These are phyloP conservation scores for Toxotes jaculatrix DNA, from an alignment of 2,113 vertebrate genomes.

Conservation along the genomic window DNA sequence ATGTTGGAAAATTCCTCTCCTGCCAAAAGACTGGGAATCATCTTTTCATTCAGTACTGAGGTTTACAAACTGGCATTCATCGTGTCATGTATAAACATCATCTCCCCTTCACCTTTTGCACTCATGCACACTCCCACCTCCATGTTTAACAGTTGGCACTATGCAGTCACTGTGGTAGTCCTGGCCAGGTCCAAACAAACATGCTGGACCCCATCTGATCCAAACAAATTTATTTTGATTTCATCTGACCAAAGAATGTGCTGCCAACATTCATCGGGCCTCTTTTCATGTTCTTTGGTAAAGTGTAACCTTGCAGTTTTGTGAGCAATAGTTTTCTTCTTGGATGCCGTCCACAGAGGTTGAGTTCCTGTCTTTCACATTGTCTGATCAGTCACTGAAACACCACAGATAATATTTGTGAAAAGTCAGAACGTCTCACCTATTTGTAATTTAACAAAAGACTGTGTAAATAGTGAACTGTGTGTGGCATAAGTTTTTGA, in stretches of 20 bases:
- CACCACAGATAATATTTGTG: neutral
- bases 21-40: neutral
- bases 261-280: neutral
- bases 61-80: neutral
- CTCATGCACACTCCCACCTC: neutral
- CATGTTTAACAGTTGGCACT: neutral
- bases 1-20: neutral
- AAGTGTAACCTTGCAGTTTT: neutral
- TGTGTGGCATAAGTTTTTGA: neutral
- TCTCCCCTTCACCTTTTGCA: no score
- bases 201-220: neutral
- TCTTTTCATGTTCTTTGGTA: neutral
- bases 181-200: neutral
- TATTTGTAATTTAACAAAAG: neutral
- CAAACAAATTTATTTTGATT: neutral
- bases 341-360: accelerated
- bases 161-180: neutral
- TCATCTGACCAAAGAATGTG: neutral
- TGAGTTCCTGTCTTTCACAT: neutral
- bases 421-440: neutral
- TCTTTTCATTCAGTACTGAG: neutral
- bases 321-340: neutral
- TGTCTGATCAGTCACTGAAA: neutral
- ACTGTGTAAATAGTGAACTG: neutral
- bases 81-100: no score